Percentiles rank a stretch among this genome's conserved stretches.
These are phyloP conservation scores for Butastur rufipennis DNA, from an alignment of 2,113 vertebrate genomes.

Conservation along the genomic window DNA sequence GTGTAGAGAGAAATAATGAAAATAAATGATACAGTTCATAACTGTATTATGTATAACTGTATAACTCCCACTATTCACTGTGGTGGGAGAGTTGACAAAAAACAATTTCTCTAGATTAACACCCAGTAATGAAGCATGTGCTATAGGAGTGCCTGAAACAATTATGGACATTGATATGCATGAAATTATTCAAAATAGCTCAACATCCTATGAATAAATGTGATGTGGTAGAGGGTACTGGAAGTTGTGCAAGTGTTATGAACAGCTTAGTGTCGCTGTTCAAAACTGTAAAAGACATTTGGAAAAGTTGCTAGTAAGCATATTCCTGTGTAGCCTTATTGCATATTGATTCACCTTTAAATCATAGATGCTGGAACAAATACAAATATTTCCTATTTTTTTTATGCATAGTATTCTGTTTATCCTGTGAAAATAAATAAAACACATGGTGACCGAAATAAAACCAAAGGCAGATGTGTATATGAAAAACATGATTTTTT, in stretches of 20 bases:
- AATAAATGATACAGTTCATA: constrained; percentile 10
- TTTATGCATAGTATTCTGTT: background rate
- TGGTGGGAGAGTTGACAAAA: constrained; percentile 44
- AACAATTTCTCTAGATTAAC: constrained; percentile 43
- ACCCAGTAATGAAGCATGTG: constrained; percentile 45
- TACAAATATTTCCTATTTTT: background rate
- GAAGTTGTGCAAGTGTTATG: background rate
- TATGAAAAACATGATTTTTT: background rate
- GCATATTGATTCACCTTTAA: constrained; percentile 25
- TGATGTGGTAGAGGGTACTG: constrained; percentile 22
- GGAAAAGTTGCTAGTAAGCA: background rate
- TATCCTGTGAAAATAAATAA: background rate
- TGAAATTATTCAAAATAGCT: constrained; percentile 65
- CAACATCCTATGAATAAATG: constrained; percentile 55
- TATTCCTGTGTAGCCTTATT: background rate
- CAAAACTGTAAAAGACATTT: constrained; percentile 12
- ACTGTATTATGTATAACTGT: background rate
- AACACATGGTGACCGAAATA: background rate
- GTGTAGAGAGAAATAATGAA: constrained; percentile 24
- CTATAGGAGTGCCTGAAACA: constrained; percentile 60
- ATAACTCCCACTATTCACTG: background rate
- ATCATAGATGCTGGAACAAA: background rate
- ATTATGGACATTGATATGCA: constrained; percentile 52
- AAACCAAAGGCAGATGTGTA: background rate
- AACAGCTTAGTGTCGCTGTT: background rate